Evolutionary conservation across 2,888 invertebrate species (phyloP).

Genomic region (Macrophya alboannulata): DNA sequence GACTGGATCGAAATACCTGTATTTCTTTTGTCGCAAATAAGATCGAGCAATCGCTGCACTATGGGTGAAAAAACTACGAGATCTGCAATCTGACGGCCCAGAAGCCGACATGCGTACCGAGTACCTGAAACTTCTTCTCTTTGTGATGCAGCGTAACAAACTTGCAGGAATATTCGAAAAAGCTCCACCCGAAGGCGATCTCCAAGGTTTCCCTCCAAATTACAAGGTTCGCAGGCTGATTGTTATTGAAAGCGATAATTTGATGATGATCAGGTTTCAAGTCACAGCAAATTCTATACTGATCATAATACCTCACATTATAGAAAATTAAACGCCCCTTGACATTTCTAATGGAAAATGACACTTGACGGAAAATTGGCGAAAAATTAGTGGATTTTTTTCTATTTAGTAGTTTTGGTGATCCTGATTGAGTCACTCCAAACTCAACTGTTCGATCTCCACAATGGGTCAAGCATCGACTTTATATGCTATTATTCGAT

Average conservation of each 20-base stretch:
- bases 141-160: constrained; percentile 78
- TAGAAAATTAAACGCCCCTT: background rate
- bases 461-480: too few relatives aligned
- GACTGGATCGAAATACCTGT: background rate
- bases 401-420: too few relatives aligned
- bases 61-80: constrained; percentile 79
- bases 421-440: too few relatives aligned
- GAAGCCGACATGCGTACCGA: constrained; percentile 74
- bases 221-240: constrained; percentile 57
- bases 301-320: background rate
- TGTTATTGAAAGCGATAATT: background rate
- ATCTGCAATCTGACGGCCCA: constrained; percentile 65
- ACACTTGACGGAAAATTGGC: background rate
- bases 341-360: background rate
- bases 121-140: constrained; percentile 80
- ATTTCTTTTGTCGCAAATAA: constrained; percentile 59
- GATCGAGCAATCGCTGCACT: constrained; percentile 79
- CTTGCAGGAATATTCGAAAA: constrained; percentile 79
- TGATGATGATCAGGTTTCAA: background rate
- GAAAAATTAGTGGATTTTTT: background rate
- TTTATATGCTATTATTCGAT: too few relatives aligned
- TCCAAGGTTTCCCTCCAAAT: constrained; percentile 73
- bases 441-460: too few relatives aligned
- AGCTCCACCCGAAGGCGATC: constrained; percentile 73
- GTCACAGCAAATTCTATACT: background rate